Evolutionary conservation across 2,113 vertebrate genomes (phyloP).

Genomic region (Tor tambroides): DNA sequence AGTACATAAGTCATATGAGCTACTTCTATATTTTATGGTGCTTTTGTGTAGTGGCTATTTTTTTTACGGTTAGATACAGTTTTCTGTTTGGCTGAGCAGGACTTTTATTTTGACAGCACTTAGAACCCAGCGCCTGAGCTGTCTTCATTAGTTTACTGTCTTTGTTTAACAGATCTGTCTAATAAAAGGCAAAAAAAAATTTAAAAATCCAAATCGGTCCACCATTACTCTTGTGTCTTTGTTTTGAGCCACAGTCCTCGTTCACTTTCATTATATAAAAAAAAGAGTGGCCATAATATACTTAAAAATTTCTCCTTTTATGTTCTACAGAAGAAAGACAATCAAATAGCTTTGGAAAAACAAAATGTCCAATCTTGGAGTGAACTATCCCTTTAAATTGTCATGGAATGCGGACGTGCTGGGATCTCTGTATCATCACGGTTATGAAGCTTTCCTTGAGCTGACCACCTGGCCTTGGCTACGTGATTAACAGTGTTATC

Average conservation of each 20-base stretch:
- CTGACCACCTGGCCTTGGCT: slow-evolving; percentile 40
- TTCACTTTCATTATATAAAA: neutral
- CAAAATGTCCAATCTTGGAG: neutral
- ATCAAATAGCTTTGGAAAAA: neutral
- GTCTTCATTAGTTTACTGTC: neutral
- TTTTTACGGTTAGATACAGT: neutral
- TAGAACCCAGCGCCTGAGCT: neutral
- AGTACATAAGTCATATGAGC: neutral
- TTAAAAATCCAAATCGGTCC: no score
- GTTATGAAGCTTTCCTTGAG: slow-evolving; percentile 60
- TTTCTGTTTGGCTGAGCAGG: neutral
- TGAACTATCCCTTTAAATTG: neutral
- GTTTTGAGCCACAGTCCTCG: neutral
- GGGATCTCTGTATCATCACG: neutral
- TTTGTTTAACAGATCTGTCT: neutral
- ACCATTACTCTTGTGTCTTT: neutral
- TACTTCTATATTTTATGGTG: neutral
- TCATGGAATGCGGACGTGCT: neutral
- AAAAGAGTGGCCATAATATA: neutral
- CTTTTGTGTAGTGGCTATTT: neutral
- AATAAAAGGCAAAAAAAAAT: no score
- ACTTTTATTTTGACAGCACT: neutral
- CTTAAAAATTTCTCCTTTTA: neutral
- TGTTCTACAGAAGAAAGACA: neutral
- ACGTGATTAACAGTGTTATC: slow-evolving; percentile 76